These are phyloP conservation scores for Cactoblastis cactorum DNA, from an alignment of 2,888 invertebrate genomes.

Conservation along the genomic window DNA sequence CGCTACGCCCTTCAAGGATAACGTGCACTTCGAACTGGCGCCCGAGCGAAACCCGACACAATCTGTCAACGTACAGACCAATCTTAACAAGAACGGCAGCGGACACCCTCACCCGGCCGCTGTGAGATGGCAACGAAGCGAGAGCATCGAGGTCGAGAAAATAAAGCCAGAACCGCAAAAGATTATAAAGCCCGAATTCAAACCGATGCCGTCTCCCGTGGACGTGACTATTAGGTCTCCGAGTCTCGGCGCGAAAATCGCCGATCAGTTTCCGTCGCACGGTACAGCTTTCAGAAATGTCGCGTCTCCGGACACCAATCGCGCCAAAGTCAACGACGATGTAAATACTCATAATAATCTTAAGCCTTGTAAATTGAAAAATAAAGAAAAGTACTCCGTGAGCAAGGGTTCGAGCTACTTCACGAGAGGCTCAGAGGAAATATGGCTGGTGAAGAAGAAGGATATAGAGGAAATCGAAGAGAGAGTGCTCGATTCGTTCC, in stretches of 20 bases:
- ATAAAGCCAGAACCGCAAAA: slow-evolving; percentile 62
- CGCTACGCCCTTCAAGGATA: slow-evolving; percentile 57
- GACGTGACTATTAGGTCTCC: slow-evolving; percentile 70
- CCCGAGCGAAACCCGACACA: not conserved
- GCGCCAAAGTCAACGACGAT: slow-evolving; percentile 48
- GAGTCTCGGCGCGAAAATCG: slow-evolving; percentile 61
- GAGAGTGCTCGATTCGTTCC: slow-evolving; percentile 65
- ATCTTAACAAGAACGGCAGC: slow-evolving; percentile 34
- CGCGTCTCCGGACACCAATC: slow-evolving; percentile 52
- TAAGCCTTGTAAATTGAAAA: slow-evolving; percentile 61
- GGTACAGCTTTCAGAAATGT: slow-evolving; percentile 73
- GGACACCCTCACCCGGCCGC: slow-evolving; percentile 29
- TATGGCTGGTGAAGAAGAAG: slow-evolving; percentile 75
- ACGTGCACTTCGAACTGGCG: slow-evolving; percentile 45
- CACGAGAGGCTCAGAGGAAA: slow-evolving; percentile 70
- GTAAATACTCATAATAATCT: slow-evolving; percentile 54
- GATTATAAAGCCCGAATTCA: slow-evolving; percentile 70
- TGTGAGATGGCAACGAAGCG: slow-evolving; percentile 49
- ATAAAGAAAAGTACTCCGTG: slow-evolving; percentile 61
- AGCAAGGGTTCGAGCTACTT: slow-evolving; percentile 72
- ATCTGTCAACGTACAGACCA: slow-evolving; percentile 14
- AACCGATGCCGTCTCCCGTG: slow-evolving; percentile 58
- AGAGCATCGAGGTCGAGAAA: slow-evolving; percentile 40
- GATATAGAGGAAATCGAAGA: slow-evolving; percentile 74
- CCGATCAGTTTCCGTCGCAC: slow-evolving; percentile 68